Base-by-base conservation (phyloP, 2,113 vertebrate species). In the Campylomormyrus tamandua region DNA sequence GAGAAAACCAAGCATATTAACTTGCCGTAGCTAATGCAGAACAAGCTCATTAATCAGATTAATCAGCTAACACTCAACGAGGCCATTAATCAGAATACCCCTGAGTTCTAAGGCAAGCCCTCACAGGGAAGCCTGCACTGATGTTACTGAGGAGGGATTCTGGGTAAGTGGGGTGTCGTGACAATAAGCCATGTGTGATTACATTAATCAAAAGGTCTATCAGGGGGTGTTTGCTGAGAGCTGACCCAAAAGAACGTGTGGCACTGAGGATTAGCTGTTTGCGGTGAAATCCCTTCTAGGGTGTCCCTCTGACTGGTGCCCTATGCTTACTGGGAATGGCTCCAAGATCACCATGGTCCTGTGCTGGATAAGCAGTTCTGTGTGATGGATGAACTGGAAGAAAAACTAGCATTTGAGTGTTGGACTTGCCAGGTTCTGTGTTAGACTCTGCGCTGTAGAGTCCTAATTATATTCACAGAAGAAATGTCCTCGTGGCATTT, bases 21-120 rank as follows among this genome's bases (percentile, higher is more conserved):
- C 21, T 24, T 6, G 15, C 77, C 1, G 77, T 45, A 45, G 42
- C 83, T 46, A 46, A 48, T 84, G 83, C 9, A 6, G 45, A 84
- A 46, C 45, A 84, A 46, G 39, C 42, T 84, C 83, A 84, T 84
- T 84, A 84, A 84, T 46, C 83, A 84, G 45, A 84, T 45, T 84
- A 84, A 84, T 84, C 83, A 48, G 39, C 83, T n/a, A 48, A n/a
- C 3, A 0, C 45, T 24, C 45, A 48, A 24, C 45, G 83, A 45
- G 45, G 39, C 7, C 83, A 13, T 84, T 84, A 84, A 48, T 84
- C 83, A 84, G 45, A 84, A n/a, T 24, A 48, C 45, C 2, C 74
- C 74, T 6, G 35, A 42, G 74, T 45, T 84, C 83, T 48, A 3
- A 46, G 83, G 35, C 39, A 39, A 2, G 13, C 5, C 31, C 39